These are phyloP conservation scores for Amniataba percoides DNA, from an alignment of 2,797 vertebrate species.

Conservation along the genomic window DNA sequence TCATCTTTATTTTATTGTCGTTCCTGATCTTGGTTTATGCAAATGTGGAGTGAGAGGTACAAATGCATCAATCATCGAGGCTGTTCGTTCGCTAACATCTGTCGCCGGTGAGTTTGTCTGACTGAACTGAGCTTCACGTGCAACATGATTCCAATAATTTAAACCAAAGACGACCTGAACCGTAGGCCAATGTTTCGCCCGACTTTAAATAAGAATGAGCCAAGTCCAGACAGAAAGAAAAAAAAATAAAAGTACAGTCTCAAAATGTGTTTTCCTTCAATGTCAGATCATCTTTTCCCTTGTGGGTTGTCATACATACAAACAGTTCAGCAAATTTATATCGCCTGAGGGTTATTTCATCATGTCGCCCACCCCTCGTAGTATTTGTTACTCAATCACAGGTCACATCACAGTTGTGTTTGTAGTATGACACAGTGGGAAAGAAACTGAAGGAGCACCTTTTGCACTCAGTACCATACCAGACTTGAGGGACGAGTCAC, in stretches of 20 bases:
- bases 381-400: constrained; percentile 8
- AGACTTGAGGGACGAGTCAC: constrained; percentile 33
- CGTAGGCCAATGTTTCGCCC: constrained; percentile 4
- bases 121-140: constrained; percentile 34
- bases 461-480: constrained; percentile 38
- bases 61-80: neutral
- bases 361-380: constrained; percentile 10
- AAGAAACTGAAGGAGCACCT: constrained; percentile 21
- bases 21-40: neutral
- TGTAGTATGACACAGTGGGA: constrained; percentile 24
- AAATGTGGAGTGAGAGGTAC: neutral
- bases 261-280: neutral
- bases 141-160: constrained; percentile 1
- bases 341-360: neutral
- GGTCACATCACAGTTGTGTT: constrained; percentile 29
- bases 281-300: neutral
- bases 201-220: constrained; percentile 24
- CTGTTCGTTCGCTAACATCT: neutral
- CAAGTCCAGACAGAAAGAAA: constrained; percentile 30
- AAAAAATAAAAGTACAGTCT: neutral
- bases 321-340: neutral
- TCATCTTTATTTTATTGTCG: neutral
- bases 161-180: neutral
- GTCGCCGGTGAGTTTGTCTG: constrained; percentile 13
- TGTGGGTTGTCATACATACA: neutral